A percentile compares a stretch with the other conserved stretches of the same genome.
Evolutionary conservation across 2,797 vertebrate genomes (phyloP).

Genomic region (Glyptemys insculpta): DNA sequence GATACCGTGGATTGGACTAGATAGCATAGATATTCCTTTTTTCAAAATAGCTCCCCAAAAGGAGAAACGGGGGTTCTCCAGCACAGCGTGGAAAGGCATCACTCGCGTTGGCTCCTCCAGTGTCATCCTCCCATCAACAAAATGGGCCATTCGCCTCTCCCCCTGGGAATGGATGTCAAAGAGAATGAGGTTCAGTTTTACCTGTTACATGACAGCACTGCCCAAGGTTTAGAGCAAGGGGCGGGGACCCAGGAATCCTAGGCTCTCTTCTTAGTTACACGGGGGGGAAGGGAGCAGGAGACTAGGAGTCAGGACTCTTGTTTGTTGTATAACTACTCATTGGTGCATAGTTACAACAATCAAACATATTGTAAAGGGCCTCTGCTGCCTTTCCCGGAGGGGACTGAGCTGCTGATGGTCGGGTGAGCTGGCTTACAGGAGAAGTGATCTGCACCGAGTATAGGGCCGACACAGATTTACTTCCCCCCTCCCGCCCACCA

Average conservation of each 20-base stretch:
- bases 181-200: neutral
- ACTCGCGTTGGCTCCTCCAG: neutral
- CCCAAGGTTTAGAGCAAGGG: neutral
- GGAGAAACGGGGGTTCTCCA: conserved; percentile 3
- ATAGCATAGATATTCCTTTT: fast-evolving
- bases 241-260: neutral
- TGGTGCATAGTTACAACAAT: neutral
- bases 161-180: neutral
- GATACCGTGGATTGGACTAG: neutral
- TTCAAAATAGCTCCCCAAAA: neutral
- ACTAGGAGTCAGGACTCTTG: neutral
- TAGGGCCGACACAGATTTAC: neutral
- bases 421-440: neutral
- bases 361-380: neutral
- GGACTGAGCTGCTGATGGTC: too few relatives aligned
- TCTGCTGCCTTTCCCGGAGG: neutral
- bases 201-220: neutral
- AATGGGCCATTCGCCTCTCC: neutral
- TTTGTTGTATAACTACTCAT: neutral
- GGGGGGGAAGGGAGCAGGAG: neutral
- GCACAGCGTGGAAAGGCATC: neutral
- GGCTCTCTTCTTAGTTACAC: neutral
- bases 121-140: neutral
- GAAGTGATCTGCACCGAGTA: neutral
- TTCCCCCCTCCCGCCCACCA: neutral